Evolutionary conservation across 2,113 vertebrate species (phyloP).

Genomic region (Erpornis zantholeuca): DNA sequence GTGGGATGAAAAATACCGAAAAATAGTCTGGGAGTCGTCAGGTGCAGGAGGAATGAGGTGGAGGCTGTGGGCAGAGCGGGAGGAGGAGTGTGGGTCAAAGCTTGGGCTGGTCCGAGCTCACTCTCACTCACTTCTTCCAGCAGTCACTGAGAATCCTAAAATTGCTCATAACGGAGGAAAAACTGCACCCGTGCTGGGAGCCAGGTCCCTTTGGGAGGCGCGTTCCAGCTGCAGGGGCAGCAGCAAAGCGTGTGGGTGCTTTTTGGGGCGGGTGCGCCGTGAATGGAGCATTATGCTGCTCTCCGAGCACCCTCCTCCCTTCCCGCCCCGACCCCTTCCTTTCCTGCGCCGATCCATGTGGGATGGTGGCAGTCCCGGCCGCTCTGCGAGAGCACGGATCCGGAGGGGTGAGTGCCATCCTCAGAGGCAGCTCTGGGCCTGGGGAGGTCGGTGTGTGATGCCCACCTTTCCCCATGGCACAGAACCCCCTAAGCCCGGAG

Average conservation of each 20-base stretch:
- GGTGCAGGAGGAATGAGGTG: background rate
- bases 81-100: rapidly evolving
- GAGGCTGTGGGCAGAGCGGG: background rate
- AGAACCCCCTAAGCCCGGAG: background rate
- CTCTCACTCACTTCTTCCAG: background rate
- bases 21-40: background rate
- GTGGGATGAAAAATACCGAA: background rate
- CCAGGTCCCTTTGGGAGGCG: background rate
- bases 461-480: background rate
- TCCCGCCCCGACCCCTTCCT: background rate
- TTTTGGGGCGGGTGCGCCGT: background rate
- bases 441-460: background rate
- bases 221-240: background rate
- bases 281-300: background rate
- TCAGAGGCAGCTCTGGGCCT: background rate
- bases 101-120: background rate
- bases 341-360: rapidly evolving
- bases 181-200: background rate
- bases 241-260: background rate
- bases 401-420: background rate
- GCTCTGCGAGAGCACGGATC: background rate
- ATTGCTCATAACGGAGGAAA: background rate
- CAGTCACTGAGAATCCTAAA: background rate
- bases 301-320: background rate
- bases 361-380: background rate